Conservation (phyloP, 1,140 invertebrate genomes). For the Drosophila virilis region DNA sequence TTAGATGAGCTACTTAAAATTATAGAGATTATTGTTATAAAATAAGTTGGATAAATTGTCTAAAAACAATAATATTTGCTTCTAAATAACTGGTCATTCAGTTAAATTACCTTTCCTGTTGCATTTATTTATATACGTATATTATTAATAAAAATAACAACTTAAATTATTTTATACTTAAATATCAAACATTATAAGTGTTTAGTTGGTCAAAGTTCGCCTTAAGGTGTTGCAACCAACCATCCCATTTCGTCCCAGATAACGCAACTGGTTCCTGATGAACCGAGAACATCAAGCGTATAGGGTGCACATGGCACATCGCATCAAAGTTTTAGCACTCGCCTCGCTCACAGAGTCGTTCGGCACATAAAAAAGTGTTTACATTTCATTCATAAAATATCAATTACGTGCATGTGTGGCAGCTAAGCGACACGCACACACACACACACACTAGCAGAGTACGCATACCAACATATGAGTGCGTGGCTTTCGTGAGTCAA, state of each 20-base stretch:
- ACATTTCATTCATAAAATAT: conserved; percentile 82
- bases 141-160: too few species aligned
- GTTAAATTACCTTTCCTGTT: too few species aligned
- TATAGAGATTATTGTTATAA: neutral
- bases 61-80: too few species aligned
- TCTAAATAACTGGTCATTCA: too few species aligned
- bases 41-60: neutral
- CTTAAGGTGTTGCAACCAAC: neutral
- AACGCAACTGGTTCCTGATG: neutral
- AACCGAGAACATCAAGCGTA: conserved; percentile 15
- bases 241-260: neutral
- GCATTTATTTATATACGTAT: too few species aligned
- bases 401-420: conserved; percentile 79
- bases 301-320: conserved; percentile 29
- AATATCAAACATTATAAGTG: too few species aligned
- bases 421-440: conserved; percentile 54
- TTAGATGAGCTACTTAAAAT: conserved; percentile 6
- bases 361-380: conserved; percentile 77
- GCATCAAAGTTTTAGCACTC: conserved; percentile 32
- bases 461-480: conserved; percentile 22
- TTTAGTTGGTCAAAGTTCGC: too few species aligned
- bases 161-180: too few species aligned
- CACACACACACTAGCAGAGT: neutral
- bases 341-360: conserved; percentile 5
- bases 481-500: conserved; percentile 72